Conservation (phyloP, 1,140 invertebrate genomes). For the Drosophila parabipectinata region DNA sequence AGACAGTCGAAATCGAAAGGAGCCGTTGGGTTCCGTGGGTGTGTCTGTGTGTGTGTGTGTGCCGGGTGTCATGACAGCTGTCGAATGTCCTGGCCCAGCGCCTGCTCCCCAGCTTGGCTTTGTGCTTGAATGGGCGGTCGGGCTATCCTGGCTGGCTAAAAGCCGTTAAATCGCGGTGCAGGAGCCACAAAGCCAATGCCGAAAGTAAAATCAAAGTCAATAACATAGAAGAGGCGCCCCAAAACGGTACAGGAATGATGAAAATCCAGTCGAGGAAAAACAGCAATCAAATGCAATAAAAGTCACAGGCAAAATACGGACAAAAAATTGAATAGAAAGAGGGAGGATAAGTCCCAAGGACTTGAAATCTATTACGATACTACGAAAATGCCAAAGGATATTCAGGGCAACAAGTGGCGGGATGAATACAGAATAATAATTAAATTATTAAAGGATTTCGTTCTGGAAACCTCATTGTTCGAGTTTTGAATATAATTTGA, state of each 20-base stretch:
- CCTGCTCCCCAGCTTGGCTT: slow-evolving; percentile 5
- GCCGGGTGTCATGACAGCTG: slow-evolving; percentile 49
- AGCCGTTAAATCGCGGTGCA: slow-evolving; percentile 16
- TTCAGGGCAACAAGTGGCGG: slow-evolving; percentile 19
- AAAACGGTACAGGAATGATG: slow-evolving; percentile 25
- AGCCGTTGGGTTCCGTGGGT: background rate
- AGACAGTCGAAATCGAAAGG: slow-evolving; percentile 22
- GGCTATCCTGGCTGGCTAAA: slow-evolving; percentile 39
- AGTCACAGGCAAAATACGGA: slow-evolving; percentile 29
- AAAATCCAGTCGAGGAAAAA: slow-evolving; percentile 31
- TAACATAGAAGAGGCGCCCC: slow-evolving; percentile 40
- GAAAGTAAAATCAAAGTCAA: slow-evolving; percentile 76
- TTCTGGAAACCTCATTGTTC: background rate
- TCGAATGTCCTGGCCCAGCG: slow-evolving; percentile 38
- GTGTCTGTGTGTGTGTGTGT: background rate
- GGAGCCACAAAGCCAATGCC: slow-evolving; percentile 62
- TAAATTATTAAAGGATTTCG: background rate
- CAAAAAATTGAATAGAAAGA: slow-evolving; percentile 7
- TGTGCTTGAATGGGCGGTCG: slow-evolving; percentile 40
- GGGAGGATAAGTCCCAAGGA: background rate
- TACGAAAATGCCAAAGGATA: background rate
- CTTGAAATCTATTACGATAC: background rate
- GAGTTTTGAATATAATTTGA: background rate
- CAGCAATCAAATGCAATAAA: slow-evolving; percentile 70
- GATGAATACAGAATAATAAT: slow-evolving; percentile 5